Conservation (phyloP, 2,888 invertebrate species). For the Pinctada fucata region DNA sequence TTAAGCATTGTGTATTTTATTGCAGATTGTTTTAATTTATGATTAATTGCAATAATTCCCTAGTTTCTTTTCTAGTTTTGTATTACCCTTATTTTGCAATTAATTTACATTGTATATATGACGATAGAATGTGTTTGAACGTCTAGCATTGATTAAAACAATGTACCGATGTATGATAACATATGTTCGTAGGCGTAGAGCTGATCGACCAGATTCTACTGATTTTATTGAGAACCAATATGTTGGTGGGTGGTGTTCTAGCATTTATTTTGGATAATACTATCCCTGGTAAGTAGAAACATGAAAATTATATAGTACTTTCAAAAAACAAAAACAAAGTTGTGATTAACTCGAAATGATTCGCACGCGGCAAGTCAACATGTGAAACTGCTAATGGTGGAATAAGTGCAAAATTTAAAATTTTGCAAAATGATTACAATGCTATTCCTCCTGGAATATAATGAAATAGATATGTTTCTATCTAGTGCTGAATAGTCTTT, state of each 20-base stretch:
- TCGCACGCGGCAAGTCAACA: no score
- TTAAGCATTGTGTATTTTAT: background rate
- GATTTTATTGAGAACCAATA: constrained; percentile 72
- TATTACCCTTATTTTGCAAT: background rate
- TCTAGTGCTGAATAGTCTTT: no score
- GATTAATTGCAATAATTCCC: background rate
- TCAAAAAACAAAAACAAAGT: no score
- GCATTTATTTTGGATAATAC: constrained; percentile 78
- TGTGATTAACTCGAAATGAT: no score
- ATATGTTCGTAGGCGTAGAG: constrained; percentile 53
- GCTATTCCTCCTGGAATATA: no score
- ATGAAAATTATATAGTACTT: no score
- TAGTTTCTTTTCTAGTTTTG: background rate
- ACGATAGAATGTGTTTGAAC: background rate
- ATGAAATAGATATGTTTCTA: no score
- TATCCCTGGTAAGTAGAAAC: constrained; percentile 66
- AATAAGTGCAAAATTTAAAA: no score
- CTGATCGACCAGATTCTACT: constrained; percentile 64
- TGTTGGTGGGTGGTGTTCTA: constrained; percentile 77
- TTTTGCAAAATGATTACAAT: no score
- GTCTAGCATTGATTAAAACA: background rate
- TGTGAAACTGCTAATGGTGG: no score
- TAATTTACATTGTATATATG: background rate
- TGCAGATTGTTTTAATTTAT: background rate
- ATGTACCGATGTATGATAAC: background rate